Percentiles rank a stretch among this genome's conserved stretches.
These are phyloP conservation scores for Cepaea nemoralis DNA, from an alignment of 1,140 invertebrate genomes.

Conservation along the genomic window DNA sequence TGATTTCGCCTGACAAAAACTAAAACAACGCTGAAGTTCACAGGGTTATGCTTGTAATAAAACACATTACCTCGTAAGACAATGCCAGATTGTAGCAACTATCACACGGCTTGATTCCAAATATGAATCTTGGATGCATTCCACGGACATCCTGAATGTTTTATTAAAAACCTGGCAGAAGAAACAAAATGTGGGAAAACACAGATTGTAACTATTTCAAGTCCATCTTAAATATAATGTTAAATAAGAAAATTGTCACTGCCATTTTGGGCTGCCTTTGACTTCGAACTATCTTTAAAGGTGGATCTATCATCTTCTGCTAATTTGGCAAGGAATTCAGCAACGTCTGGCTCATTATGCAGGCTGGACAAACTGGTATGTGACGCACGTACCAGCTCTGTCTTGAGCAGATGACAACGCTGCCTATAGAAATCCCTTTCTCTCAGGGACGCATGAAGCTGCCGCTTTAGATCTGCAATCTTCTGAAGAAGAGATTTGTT, in stretches of 20 bases:
- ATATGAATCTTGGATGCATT: too few relatives aligned
- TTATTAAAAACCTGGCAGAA: too few relatives aligned
- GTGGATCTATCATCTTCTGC: constrained; percentile 19
- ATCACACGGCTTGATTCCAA: too few relatives aligned
- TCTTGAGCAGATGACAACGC: constrained; percentile 57
- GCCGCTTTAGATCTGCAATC: constrained; percentile 61
- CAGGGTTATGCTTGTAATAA: too few relatives aligned
- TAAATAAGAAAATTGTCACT: constrained; percentile 43
- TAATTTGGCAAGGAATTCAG: constrained; percentile 14
- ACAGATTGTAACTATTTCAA: too few relatives aligned
- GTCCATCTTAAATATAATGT: neutral
- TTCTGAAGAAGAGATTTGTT: constrained; percentile 76
- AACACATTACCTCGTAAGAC: too few relatives aligned
- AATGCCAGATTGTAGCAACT: too few relatives aligned
- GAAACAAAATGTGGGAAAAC: too few relatives aligned
- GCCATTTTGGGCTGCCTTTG: constrained; percentile 31
- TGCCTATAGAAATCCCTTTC: constrained; percentile 68
- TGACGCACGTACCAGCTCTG: constrained; percentile 28
- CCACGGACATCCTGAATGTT: too few relatives aligned
- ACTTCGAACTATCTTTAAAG: neutral
- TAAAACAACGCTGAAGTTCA: too few relatives aligned
- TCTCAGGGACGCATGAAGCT: constrained; percentile 57
- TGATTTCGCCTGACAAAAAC: too few relatives aligned
- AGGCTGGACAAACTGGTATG: neutral
- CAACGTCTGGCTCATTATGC: neutral